phyloP scores from a whole-genome alignment of 2,797 vertebrate species.

The Anguilla anguilla region DNA sequence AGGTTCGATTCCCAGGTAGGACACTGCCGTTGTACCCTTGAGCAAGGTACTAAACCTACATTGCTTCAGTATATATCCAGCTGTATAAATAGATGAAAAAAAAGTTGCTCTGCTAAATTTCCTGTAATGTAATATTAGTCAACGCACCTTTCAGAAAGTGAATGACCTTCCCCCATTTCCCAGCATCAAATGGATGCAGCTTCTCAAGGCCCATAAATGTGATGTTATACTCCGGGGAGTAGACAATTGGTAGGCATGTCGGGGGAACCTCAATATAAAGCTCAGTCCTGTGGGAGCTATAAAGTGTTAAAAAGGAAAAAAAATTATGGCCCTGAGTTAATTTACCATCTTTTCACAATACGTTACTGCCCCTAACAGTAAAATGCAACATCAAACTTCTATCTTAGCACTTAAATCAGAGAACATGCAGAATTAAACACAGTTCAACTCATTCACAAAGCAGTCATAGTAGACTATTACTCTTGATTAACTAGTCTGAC shows the following conservation, averaged over 20 bases:
- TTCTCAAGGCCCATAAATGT: constrained; percentile 95
- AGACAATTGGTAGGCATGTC: constrained; percentile 86
- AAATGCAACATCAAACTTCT: not conserved
- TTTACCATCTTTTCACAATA: not conserved
- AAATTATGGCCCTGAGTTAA: constrained; percentile 4
- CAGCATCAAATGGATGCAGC: constrained; percentile 92
- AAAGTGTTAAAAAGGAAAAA: constrained; percentile 37
- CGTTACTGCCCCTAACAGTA: not conserved
- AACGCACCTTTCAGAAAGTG: constrained; percentile 88
- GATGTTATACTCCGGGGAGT: constrained; percentile 93
- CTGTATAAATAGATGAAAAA: no score
- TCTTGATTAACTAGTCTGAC: constrained; percentile 6
- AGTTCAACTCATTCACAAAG: not conserved
- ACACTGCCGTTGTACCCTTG: no score
- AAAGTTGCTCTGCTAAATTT: no score
- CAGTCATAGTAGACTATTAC: not conserved
- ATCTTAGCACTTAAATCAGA: not conserved
- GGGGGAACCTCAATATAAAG: constrained; percentile 75
- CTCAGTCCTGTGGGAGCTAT: constrained; percentile 79
- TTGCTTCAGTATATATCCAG: no score
- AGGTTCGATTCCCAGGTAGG: no score
- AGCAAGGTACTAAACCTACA: no score
- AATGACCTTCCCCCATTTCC: constrained; percentile 97
- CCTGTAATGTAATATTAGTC: not conserved
- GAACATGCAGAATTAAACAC: not conserved